Base-by-base conservation (phyloP, 2,888 invertebrate genomes). In the Malthinus flaveolus region DNA sequence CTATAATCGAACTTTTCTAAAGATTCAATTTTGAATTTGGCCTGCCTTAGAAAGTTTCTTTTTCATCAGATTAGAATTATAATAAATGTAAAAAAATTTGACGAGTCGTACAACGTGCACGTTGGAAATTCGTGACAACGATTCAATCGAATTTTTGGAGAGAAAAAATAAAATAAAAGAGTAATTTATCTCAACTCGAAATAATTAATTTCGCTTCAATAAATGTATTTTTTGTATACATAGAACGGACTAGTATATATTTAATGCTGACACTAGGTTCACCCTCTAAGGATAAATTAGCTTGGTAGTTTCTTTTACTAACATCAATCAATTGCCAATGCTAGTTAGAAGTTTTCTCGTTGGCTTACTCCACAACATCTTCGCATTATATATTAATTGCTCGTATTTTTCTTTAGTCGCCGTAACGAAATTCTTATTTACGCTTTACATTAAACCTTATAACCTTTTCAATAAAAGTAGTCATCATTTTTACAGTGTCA, bases 11-110 rank as follows among this genome's bases (percentile, higher is more conserved):
- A 57, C 51, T 50, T 52, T 51, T 52, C 42, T 47, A 37, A 35
- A 42, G 32, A 32, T 52, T 52, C 52, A 48, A 57, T 57, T 57
- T 52, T 56, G 47, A 56, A 56, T 56, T 56, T 57, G 51, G 23
- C 5, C 23, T 23, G 23, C 23, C 5, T 23, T 23, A 23, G 23
- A 23, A 23, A 23, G 23, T 3, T 23, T 23, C 23, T 23, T 23
- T 23, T 23, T 23, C 5, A 23, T 23, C 5, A 23, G 23, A 23
- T 23, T 23, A 23, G 23, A 23, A 23, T 3, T 23, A 23, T 23
- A 23, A 23, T n/a, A 23, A 23, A 23, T 23, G 5, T 23, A 23
- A 23, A 23, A 3, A 23, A 3, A 23, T 23, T 23, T 23, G 23
- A 23, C 23, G 23, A 2, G 23, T 23, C 23, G 23, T 5, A n/a